Percentiles rank a stretch among this genome's conserved stretches.
phyloP scores from a whole-genome alignment of 2,888 invertebrate species.

The Plagodis pulveraria region DNA sequence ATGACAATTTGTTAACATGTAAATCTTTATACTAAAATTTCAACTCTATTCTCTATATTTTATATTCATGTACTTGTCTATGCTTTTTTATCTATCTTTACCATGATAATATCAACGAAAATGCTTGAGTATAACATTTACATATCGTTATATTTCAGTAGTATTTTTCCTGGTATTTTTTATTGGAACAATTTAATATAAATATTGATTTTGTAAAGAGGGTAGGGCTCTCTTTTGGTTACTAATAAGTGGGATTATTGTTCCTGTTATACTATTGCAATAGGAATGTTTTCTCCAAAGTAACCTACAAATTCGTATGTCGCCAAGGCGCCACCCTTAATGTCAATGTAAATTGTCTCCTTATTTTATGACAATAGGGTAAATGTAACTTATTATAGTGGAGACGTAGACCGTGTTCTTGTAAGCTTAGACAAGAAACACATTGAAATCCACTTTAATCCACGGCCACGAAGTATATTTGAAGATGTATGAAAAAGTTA shows the following conservation, averaged over 20 bases:
- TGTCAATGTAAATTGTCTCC: background rate
- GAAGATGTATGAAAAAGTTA: too few species aligned
- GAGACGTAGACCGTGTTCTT: slow-evolving; percentile 16
- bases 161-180: background rate
- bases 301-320: too few species aligned
- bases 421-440: slow-evolving; percentile 3
- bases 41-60: slow-evolving; percentile 10
- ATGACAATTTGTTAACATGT: slow-evolving; percentile 13
- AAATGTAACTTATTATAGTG: background rate
- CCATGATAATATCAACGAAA: slow-evolving; percentile 20
- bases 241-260: too few species aligned
- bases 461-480: too few species aligned
- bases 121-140: slow-evolving; percentile 17
- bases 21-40: slow-evolving; percentile 21
- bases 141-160: slow-evolving; percentile 22
- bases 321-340: too few species aligned
- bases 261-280: too few species aligned
- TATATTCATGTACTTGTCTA: slow-evolving; percentile 18
- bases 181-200: background rate
- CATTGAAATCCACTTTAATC: too few species aligned
- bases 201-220: slow-evolving; percentile 1
- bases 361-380: slow-evolving; percentile 1
- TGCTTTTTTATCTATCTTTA: slow-evolving; percentile 12
- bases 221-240: too few species aligned
- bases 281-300: too few species aligned